These are phyloP conservation scores for Anser cygnoides DNA, from an alignment of 2,113 vertebrate species.

Conservation along the genomic window DNA sequence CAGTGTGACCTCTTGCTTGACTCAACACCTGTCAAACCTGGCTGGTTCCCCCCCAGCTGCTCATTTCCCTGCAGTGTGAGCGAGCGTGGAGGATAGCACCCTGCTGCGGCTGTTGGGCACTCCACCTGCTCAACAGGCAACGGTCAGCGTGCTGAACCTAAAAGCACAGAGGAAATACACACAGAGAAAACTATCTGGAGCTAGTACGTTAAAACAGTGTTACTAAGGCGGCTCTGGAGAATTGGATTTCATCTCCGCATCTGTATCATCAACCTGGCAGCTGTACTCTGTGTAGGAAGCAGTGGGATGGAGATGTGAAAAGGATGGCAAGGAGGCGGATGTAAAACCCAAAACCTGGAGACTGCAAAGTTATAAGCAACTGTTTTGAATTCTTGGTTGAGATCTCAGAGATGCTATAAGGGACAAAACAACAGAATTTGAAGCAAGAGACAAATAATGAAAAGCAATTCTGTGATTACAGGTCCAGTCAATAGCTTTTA, in stretches of 20 bases:
- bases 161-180: not conserved
- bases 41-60: not conserved
- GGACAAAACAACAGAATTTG: not conserved
- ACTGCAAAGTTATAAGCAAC: not conserved
- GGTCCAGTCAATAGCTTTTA: not conserved
- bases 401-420: not conserved
- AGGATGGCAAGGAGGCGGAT: constrained; percentile 9
- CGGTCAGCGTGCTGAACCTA: not conserved
- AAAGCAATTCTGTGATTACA: not conserved
- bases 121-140: not conserved
- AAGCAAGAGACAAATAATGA: not conserved
- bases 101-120: not conserved
- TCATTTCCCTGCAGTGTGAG: not conserved
- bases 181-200: not conserved
- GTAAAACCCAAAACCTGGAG: constrained; percentile 13
- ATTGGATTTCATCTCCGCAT: constrained; percentile 17
- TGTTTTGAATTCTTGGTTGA: not conserved
- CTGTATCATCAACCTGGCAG: constrained; percentile 49
- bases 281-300: constrained; percentile 55
- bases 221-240: not conserved
- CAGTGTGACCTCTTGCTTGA: not conserved
- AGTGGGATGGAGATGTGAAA: constrained; percentile 39
- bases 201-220: not conserved
- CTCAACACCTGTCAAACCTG: not conserved
- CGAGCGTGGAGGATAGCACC: not conserved